A percentile compares a stretch with the other conserved stretches of the same genome.
phyloP scores from a whole-genome alignment of 2,888 invertebrate genomes.

The Muschampia plurimacula region DNA sequence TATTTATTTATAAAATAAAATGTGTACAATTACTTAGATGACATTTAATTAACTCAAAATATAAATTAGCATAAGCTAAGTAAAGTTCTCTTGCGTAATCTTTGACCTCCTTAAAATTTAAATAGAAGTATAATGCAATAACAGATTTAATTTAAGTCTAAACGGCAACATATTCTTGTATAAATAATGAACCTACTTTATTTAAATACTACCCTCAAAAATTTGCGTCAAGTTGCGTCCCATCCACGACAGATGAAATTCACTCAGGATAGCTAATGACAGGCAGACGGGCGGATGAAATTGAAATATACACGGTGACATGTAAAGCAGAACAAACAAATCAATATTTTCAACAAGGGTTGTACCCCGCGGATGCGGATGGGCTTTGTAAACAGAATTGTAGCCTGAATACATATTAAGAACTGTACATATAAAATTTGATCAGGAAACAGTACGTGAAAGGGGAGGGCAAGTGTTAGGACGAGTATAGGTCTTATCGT shows the following conservation, averaged over 20 bases:
- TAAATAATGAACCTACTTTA: too few species aligned
- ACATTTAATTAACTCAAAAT: constrained; percentile 3
- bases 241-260: neutral
- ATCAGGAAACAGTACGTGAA: constrained; percentile 2
- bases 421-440: constrained; percentile 12
- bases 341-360: constrained; percentile 31
- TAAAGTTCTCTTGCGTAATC: constrained; percentile 43
- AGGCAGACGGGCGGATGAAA: constrained; percentile 60
- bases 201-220: too few species aligned
- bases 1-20: too few species aligned
- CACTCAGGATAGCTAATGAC: constrained; percentile 47
- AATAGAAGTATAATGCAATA: neutral
- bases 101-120: constrained; percentile 25
- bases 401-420: constrained; percentile 3
- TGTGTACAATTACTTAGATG: too few species aligned
- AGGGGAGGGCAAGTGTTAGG: constrained; percentile 13
- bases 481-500: constrained; percentile 44
- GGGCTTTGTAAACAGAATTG: constrained; percentile 1
- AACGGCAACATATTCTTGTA: neutral
- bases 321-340: constrained; percentile 28
- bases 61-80: constrained; percentile 17
- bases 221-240: too few species aligned
- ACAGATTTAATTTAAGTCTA: neutral
- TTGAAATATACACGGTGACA: constrained; percentile 44
- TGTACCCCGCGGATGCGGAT: constrained; percentile 17